Conservation (phyloP, 30 jellyfish, hydroid and myxozoan species). For the Cassiopea xamachana region DNA sequence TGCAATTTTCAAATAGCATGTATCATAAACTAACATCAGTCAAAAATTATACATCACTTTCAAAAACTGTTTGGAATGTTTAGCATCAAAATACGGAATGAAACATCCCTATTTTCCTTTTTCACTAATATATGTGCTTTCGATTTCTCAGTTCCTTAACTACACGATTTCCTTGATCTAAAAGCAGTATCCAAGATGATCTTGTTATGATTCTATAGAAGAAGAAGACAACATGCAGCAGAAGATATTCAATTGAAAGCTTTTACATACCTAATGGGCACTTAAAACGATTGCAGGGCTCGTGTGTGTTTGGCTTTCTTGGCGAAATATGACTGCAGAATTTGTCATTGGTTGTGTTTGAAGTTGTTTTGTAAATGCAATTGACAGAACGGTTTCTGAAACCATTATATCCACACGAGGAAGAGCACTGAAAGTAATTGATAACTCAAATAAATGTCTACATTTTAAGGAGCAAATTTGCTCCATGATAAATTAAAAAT, state of each 20-base stretch:
- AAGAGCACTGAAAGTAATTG: constrained; percentile 51
- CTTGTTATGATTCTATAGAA: too few species aligned
- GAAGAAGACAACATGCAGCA: too few species aligned
- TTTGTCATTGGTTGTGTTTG: constrained; percentile 13
- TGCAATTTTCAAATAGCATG: too few species aligned
- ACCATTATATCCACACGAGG: constrained; percentile 69
- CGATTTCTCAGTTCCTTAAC: too few species aligned
- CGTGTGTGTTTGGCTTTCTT: constrained; percentile 46
- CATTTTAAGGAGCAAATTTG: background rate
- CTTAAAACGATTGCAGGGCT: constrained; percentile 60
- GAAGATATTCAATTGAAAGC: background rate
- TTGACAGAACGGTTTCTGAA: constrained; percentile 42
- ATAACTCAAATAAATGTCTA: background rate
- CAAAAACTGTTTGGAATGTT: too few species aligned
- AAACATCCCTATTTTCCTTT: too few species aligned
- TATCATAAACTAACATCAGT: too few species aligned
- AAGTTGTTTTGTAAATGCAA: constrained; percentile 45
- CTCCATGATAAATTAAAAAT: background rate
- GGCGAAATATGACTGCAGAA: constrained; percentile 48
- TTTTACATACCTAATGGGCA: constrained; percentile 10
- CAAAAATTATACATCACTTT: too few species aligned
- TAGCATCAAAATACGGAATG: too few species aligned
- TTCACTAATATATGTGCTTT: too few species aligned
- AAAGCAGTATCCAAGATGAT: too few species aligned
- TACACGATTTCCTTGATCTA: too few species aligned